These are phyloP conservation scores for Shargacucullia verbasci DNA, from an alignment of 2,888 invertebrate species.

Conservation along the genomic window DNA sequence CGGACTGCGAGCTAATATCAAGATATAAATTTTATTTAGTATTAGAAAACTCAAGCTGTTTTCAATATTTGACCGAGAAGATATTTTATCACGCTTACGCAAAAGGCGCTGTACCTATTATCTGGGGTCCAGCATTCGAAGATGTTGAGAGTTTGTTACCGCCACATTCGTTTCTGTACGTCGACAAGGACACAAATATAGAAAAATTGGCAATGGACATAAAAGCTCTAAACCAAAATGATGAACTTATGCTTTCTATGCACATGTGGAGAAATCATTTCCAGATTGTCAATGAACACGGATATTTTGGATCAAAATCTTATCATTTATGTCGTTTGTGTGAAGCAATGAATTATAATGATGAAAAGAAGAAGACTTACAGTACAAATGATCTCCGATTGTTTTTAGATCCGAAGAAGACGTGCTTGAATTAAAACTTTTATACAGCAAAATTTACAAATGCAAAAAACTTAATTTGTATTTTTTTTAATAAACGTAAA, in stretches of 20 bases:
- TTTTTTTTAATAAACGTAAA: constrained; percentile 5
- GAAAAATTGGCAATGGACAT: constrained; percentile 87
- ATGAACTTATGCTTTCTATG: constrained; percentile 76
- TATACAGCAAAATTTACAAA: no score
- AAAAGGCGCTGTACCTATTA: constrained; percentile 90
- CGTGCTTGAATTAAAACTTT: neutral
- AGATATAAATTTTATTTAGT: constrained; percentile 92
- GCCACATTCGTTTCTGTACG: constrained; percentile 90
- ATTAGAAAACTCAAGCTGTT: constrained; percentile 92
- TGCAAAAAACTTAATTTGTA: no score
- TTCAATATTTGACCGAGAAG: constrained; percentile 92
- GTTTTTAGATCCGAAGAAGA: constrained; percentile 61
- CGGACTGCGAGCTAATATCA: constrained; percentile 88
- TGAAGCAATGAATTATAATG: constrained; percentile 91
- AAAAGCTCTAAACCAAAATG: constrained; percentile 74
- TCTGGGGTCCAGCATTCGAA: constrained; percentile 89
- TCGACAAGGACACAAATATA: constrained; percentile 86
- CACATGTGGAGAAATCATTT: constrained; percentile 90
- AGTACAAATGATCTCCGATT: constrained; percentile 54
- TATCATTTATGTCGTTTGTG: constrained; percentile 91
- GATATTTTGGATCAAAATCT: constrained; percentile 90
- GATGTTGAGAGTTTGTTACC: constrained; percentile 88
- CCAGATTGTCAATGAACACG: constrained; percentile 90
- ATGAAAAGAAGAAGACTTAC: constrained; percentile 64
- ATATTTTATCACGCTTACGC: constrained; percentile 90